Percentiles rank a stretch among this genome's conserved stretches.
Conservation (phyloP, 1,140 invertebrate genomes). For the Charaxes varanes region DNA sequence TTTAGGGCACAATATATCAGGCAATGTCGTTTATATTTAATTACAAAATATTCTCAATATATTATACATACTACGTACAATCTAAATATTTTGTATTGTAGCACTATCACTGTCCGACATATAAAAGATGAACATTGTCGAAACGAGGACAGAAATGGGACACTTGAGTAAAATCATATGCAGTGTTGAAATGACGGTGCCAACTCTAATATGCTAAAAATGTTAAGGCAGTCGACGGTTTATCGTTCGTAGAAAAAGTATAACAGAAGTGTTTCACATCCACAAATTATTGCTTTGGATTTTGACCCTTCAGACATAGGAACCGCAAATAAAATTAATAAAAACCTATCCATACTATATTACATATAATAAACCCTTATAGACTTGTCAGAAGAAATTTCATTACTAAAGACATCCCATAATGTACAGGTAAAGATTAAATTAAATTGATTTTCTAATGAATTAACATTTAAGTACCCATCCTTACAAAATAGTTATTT, state of each 20-base stretch:
- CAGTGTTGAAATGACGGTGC: constrained; percentile 6
- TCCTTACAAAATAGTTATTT: too few species aligned
- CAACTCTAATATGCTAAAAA: constrained; percentile 19
- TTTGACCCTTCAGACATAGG: constrained; percentile 40
- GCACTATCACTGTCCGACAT: constrained; percentile 54
- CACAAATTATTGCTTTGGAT: constrained; percentile 63
- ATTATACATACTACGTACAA: constrained; percentile 52
- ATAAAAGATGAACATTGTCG: constrained; percentile 29
- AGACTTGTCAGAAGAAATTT: too few species aligned
- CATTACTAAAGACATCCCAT: too few species aligned
- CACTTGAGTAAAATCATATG: constrained; percentile 15
- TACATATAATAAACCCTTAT: too few species aligned
- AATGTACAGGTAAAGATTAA: too few species aligned
- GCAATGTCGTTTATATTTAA: constrained; percentile 48
- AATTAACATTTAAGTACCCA: too few species aligned
- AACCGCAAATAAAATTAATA: constrained; percentile 39
- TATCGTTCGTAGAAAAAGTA: constrained; percentile 23
- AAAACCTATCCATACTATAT: constrained; percentile 9
- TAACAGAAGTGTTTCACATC: constrained; percentile 56
- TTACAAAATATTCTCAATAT: constrained; percentile 55
- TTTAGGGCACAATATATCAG: constrained; percentile 65
- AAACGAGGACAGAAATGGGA: constrained; percentile 21
- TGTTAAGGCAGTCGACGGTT: constrained; percentile 40
- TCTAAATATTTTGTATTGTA: constrained; percentile 56
- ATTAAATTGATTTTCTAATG: too few species aligned